Evolutionary conservation across 2,797 vertebrate species (phyloP).

Genomic region (Sebastes steindachneri): DNA sequence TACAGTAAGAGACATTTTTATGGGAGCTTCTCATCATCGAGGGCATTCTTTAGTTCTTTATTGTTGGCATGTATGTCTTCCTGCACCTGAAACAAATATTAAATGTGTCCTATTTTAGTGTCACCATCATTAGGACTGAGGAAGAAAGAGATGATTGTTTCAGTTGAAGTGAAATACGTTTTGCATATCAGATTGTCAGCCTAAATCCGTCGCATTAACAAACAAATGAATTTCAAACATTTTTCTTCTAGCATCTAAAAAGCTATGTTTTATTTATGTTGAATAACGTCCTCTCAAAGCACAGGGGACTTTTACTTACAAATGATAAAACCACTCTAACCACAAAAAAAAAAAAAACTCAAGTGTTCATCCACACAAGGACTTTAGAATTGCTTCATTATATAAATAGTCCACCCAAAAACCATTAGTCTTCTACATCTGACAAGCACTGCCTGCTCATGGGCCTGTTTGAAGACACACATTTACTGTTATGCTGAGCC

Average conservation of each 20-base stretch:
- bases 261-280: conserved; percentile 13
- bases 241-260: neutral
- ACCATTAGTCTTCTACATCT: conserved; percentile 57
- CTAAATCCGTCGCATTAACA: neutral
- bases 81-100: neutral
- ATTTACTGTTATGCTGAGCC: conserved; percentile 55
- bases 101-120: neutral
- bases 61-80: neutral
- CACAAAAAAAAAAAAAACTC: conserved; percentile 10
- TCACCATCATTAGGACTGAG: neutral
- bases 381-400: conserved; percentile 51
- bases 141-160: neutral
- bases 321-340: conserved; percentile 35
- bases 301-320: conserved; percentile 4
- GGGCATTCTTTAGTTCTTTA: neutral
- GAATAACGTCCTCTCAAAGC: conserved; percentile 14
- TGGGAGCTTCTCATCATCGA: neutral
- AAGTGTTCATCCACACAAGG: conserved; percentile 25
- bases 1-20: neutral
- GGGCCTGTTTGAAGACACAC: conserved; percentile 49
- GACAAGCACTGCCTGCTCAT: conserved; percentile 48
- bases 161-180: neutral
- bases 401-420: conserved; percentile 57
- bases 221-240: neutral
- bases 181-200: neutral